A percentile compares a stretch with the other conserved stretches of the same genome.
phyloP scores from a whole-genome alignment of 2,797 vertebrate genomes.

The Synanceia verrucosa region DNA sequence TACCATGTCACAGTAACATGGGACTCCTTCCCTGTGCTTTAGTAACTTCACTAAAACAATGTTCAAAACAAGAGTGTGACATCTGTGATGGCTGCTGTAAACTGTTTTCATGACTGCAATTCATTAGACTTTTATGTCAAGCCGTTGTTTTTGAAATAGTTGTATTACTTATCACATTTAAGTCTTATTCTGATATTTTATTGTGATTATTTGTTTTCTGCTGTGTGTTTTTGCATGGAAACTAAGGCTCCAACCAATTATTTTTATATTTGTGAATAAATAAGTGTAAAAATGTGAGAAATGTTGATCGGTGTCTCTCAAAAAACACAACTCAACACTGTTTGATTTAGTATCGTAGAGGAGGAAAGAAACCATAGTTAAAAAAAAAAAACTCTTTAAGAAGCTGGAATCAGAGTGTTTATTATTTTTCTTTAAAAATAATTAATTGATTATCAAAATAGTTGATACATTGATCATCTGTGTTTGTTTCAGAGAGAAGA shows the following conservation, averaged over 20 bases:
- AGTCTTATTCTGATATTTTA: too few species aligned
- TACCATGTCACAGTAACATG: constrained; percentile 21
- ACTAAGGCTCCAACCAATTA: not conserved
- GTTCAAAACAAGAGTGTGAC: not conserved
- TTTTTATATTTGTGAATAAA: not conserved
- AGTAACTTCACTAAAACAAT: constrained; percentile 3
- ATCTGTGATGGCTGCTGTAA: not conserved
- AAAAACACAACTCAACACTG: not conserved
- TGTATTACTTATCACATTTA: not conserved
- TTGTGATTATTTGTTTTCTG: not conserved
- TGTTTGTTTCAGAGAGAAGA: constrained; percentile 90
- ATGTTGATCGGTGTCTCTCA: not conserved
- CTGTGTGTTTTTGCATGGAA: not conserved
- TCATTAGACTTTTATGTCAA: too few species aligned
- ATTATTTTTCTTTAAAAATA: not conserved
- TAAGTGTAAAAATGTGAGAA: not conserved
- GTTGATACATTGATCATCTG: too few species aligned
- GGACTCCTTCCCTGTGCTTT: not conserved
- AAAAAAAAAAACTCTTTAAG: too few species aligned
- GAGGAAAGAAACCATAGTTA: too few species aligned
- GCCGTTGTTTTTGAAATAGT: not conserved
- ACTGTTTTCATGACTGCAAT: too few species aligned
- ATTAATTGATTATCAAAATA: not conserved
- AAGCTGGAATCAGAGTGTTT: not conserved
- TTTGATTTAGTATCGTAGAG: too few species aligned